Evolutionary conservation across 2,113 vertebrate species (phyloP).

Genomic region (Leiothrix lutea): DNA sequence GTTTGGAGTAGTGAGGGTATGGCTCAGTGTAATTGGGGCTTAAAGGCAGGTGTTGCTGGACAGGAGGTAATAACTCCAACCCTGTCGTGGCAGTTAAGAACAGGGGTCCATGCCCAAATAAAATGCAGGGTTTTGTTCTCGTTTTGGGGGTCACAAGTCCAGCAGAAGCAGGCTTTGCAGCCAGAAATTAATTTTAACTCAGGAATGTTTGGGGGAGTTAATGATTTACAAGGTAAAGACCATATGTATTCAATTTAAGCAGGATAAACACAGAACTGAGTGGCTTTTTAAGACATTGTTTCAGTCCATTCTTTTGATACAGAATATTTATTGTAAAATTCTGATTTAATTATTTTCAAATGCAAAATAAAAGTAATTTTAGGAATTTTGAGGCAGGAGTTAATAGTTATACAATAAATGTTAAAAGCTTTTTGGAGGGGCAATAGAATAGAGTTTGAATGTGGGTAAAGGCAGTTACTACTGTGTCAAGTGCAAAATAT

Average conservation of each 20-base stretch:
- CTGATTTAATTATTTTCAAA: background rate
- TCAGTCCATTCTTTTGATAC: background rate
- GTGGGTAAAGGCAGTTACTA: background rate
- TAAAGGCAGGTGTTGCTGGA: background rate
- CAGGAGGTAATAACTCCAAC: background rate
- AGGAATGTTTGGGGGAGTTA: background rate
- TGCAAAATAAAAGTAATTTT: background rate
- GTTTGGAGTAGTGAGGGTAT: background rate
- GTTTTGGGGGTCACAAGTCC: background rate
- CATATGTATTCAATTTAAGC: background rate
- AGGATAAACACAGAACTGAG: background rate
- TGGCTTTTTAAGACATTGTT: background rate
- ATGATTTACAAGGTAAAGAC: background rate
- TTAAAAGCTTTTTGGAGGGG: background rate
- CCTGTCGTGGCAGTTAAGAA: background rate
- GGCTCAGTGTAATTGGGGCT: background rate
- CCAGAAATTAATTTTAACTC: background rate
- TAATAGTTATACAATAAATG: background rate
- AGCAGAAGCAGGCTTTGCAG: background rate
- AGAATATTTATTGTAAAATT: background rate
- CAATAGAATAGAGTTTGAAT: background rate
- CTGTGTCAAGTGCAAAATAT: background rate
- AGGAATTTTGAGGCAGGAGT: background rate
- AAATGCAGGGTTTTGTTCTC: background rate
- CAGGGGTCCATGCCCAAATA: background rate